Conservation (phyloP, 1,140 invertebrate species). For the Idris sp. region DNA sequence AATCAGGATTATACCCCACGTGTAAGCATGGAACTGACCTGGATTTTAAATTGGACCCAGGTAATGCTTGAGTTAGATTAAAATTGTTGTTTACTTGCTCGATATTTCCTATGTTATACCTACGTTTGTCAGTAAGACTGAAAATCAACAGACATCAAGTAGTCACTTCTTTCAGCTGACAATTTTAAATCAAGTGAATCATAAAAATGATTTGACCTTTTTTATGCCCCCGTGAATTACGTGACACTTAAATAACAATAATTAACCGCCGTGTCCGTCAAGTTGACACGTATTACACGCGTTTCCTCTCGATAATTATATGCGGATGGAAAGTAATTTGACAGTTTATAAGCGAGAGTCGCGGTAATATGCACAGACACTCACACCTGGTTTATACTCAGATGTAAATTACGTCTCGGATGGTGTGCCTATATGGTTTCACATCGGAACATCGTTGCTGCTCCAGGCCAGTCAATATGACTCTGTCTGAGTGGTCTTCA, state of each 20-base stretch:
- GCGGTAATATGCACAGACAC: conserved; percentile 34
- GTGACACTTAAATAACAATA: conserved; percentile 28
- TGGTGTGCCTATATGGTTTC: conserved; percentile 41
- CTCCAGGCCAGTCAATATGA: conserved; percentile 57
- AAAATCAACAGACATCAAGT: conserved; percentile 56
- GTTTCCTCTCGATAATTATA: conserved; percentile 39
- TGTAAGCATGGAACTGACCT: too few relatives aligned
- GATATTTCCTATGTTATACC: too few relatives aligned
- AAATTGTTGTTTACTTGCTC: too few relatives aligned
- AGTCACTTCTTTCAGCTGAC: too few relatives aligned
- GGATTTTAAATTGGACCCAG: too few relatives aligned
- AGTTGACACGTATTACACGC: conserved; percentile 30
- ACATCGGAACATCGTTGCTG: conserved; percentile 22
- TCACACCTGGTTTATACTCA: conserved; percentile 43
- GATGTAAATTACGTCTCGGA: conserved; percentile 49
- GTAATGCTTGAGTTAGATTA: too few relatives aligned
- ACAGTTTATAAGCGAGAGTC: conserved; percentile 51
- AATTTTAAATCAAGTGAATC: conserved; percentile 23
- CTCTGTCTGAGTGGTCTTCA: conserved; percentile 44
- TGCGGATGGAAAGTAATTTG: conserved; percentile 47
- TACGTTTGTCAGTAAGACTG: conserved; percentile 66
- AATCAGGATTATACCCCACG: too few relatives aligned
- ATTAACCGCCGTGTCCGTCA: conserved; percentile 30
- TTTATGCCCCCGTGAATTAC: conserved; percentile 8
- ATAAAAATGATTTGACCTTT: conserved; percentile 25